Conservation (phyloP, 2,888 invertebrate genomes). For the Sminthurides aquaticus region DNA sequence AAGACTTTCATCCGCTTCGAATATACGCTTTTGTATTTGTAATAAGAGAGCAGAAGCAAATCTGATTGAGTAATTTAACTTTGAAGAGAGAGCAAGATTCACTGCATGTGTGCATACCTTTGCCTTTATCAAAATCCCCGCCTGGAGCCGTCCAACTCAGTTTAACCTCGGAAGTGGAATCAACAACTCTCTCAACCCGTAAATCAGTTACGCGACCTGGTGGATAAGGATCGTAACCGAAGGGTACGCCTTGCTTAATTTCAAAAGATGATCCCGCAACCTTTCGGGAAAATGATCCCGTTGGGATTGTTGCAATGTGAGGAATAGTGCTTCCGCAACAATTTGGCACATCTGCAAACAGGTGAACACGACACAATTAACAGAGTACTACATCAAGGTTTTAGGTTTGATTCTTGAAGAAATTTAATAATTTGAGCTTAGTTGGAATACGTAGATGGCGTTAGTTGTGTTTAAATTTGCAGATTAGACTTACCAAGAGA, state of each 20-base stretch:
- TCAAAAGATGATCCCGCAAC: constrained; percentile 44
- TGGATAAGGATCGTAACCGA: constrained; percentile 44
- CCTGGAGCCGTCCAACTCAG: constrained; percentile 47
- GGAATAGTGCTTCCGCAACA: constrained; percentile 45
- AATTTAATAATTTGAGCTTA: no score
- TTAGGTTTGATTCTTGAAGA: no score
- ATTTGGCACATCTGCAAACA: constrained; percentile 32
- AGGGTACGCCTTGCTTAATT: constrained; percentile 38
- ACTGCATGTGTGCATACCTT: constrained; percentile 39
- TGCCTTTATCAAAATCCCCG: constrained; percentile 46
- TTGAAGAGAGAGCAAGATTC: constrained; percentile 30
- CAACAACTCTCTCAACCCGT: constrained; percentile 43
- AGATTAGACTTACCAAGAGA: constrained; percentile 37
- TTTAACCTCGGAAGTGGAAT: constrained; percentile 44
- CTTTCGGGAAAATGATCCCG: constrained; percentile 43
- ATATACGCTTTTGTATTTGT: no score
- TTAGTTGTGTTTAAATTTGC: no score
- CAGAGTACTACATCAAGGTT: no score
- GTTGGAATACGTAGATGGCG: no score
- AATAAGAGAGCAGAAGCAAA: not conserved
- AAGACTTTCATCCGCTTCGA: not conserved
- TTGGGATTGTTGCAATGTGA: constrained; percentile 42
- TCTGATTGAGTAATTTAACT: not conserved
- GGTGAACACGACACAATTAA: constrained; percentile 3
- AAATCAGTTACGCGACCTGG: constrained; percentile 46